A percentile compares a stretch with the other conserved stretches of the same genome.
Conservation (phyloP, 2,888 invertebrate genomes). For the Furcula furcula region DNA sequence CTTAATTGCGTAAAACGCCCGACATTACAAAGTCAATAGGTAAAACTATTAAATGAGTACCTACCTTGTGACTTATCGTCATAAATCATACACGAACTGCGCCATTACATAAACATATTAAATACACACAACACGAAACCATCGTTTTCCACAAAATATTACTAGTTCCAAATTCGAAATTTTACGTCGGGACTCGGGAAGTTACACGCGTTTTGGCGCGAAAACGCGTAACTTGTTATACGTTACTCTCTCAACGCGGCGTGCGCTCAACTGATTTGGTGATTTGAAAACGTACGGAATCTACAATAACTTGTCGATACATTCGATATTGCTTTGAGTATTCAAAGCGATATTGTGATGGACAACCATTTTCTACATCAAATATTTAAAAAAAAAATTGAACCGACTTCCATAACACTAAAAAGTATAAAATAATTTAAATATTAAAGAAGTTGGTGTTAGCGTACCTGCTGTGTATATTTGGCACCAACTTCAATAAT, state of each 20-base stretch:
- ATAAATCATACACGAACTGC: background rate
- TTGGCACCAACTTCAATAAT: no score
- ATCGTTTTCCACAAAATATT: conserved; percentile 16
- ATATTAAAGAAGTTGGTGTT: no score
- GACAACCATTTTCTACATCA: no score
- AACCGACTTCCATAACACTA: no score
- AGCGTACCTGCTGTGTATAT: no score
- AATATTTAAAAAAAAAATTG: no score
- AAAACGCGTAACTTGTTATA: conserved; percentile 38
- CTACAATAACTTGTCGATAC: no score
- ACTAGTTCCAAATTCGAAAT: conserved; percentile 28
- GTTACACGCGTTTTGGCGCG: conserved; percentile 54
- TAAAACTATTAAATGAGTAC: conserved; percentile 2
- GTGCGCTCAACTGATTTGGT: conserved; percentile 65
- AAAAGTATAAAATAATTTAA: no score
- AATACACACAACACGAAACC: conserved; percentile 1
- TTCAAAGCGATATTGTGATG: no score
- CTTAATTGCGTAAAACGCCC: conserved; percentile 2
- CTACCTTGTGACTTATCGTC: conserved; percentile 1
- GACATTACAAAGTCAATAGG: conserved; percentile 4
- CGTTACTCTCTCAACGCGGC: conserved; percentile 44
- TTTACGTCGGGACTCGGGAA: conserved; percentile 44
- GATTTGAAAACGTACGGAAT: no score
- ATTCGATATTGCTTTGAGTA: no score
- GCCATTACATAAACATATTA: background rate